These are phyloP conservation scores for Protonemura montana DNA, from an alignment of 2,888 invertebrate genomes.

Conservation along the genomic window DNA sequence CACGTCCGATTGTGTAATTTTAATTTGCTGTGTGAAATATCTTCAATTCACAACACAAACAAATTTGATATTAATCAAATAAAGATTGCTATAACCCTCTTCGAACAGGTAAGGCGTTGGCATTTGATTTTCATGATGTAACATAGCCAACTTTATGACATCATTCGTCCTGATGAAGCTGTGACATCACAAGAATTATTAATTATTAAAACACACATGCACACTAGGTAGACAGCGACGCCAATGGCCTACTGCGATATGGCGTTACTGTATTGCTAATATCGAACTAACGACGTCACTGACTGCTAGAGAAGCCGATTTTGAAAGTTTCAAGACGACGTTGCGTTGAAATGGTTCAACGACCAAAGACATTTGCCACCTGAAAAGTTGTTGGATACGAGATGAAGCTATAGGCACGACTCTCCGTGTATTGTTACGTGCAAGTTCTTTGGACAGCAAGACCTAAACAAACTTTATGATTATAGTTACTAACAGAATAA, in stretches of 20 bases:
- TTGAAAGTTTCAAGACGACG: neutral
- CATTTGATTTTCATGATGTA: conserved; percentile 23
- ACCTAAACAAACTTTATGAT: too few species aligned
- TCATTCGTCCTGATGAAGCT: conserved; percentile 2
- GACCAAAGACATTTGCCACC: neutral
- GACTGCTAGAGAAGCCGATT: neutral
- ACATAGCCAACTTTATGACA: neutral
- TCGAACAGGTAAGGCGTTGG: conserved; percentile 16
- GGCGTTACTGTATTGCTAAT: neutral
- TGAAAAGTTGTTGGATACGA: too few species aligned
- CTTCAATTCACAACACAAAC: neutral
- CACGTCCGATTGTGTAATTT: neutral
- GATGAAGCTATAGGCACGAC: too few species aligned
- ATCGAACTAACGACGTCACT: neutral
- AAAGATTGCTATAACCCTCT: conserved; percentile 16
- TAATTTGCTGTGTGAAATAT: neutral
- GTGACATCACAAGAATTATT: neutral
- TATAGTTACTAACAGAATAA: too few species aligned
- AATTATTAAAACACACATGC: conserved; percentile 1
- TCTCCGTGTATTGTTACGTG: too few species aligned
- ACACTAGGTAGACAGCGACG: too few species aligned
- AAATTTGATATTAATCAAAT: conserved; percentile 7
- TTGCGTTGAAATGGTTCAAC: neutral
- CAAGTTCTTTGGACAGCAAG: too few species aligned
- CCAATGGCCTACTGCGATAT: neutral